Base-by-base conservation (phyloP, 2,113 vertebrate species). In the Poeciliopsis retropinna region DNA sequence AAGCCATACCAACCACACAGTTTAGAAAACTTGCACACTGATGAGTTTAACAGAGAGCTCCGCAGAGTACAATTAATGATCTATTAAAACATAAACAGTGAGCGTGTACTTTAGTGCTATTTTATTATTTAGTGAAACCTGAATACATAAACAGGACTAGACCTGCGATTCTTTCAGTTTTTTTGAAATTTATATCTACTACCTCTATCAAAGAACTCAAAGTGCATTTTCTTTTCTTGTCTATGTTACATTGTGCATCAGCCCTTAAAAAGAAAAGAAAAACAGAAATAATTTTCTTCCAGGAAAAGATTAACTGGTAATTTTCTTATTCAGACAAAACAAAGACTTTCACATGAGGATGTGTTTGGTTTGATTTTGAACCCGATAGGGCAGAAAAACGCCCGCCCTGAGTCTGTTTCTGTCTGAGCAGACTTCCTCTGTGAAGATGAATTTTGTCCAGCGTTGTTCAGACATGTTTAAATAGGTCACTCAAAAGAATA, bases 341-440 rank as follows among this genome's bases (percentile, higher is more conserved):
- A 70, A 41, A 68, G 11, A 27, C 22, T 65, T 61, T 60, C 28
- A 77, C 22, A 78, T 37, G 60, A 47, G 60, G 14, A 44, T 13
- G 64, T 67, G 61, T 62, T 76, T 85, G 72, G 37, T 71, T 31
- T 12, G 64, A 15, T 65, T 73, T 57, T 17, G 31, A 25, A 63
- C 41, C 29, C 54, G 44, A 65, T 3, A 27, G 41, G 72, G 41
- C 62, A 51, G 30, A 64, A 30, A n/a, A n/a, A 29, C n/a, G 22
- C 39, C 70, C 54, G 60, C 70, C 28, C 37, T 11, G 44, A 54
- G 30, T 27, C 71, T 15, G 30, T 11, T 25, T 31, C 41, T 34
- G 22, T 65, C 62, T 65, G 25, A 64, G 41, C 34, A 34, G 31
- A 65, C 39, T 41, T 30, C 11, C 60, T 80, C 37, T 27, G 28